Percentiles rank a stretch among this genome's conserved stretches.
These are phyloP conservation scores for Folsomia manolachei DNA, from an alignment of 2,888 invertebrate species.

Conservation along the genomic window DNA sequence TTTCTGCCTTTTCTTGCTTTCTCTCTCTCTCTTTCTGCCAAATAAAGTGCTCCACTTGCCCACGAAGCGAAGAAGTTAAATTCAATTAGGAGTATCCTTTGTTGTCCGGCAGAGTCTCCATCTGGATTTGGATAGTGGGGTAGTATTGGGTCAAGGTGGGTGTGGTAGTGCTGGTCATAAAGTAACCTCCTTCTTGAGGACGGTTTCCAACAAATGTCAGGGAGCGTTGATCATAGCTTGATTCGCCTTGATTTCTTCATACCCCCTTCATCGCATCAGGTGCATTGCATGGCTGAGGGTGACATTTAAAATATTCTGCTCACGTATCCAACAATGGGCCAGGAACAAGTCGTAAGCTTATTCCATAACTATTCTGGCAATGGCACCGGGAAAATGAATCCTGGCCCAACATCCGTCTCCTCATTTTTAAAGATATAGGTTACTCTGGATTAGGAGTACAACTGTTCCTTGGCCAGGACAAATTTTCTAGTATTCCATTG, in stretches of 20 bases:
- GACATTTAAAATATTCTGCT: slow-evolving; percentile 3
- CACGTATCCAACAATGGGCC: background rate
- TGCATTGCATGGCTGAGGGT: background rate
- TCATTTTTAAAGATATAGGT: background rate
- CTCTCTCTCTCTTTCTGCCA: background rate
- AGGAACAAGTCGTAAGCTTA: background rate
- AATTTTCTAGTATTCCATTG: background rate
- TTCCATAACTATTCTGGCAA: background rate
- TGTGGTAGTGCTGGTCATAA: too few relatives aligned
- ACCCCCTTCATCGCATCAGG: background rate
- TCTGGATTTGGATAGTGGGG: background rate
- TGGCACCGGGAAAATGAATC: background rate
- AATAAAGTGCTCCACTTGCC: background rate
- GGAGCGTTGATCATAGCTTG: too few relatives aligned
- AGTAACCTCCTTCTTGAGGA: too few relatives aligned
- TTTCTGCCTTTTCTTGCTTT: background rate
- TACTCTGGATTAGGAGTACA: too few relatives aligned
- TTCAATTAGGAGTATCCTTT: background rate
- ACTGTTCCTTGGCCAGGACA: background rate
- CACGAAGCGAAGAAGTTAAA: background rate
- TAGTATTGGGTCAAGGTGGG: background rate
- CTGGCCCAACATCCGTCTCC: background rate
- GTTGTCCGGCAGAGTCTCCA: background rate
- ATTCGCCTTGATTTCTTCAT: slow-evolving; percentile 1
- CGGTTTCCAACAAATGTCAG: background rate